Base-by-base conservation (phyloP, 2,113 vertebrate species). In the Chloebia gouldiae region DNA sequence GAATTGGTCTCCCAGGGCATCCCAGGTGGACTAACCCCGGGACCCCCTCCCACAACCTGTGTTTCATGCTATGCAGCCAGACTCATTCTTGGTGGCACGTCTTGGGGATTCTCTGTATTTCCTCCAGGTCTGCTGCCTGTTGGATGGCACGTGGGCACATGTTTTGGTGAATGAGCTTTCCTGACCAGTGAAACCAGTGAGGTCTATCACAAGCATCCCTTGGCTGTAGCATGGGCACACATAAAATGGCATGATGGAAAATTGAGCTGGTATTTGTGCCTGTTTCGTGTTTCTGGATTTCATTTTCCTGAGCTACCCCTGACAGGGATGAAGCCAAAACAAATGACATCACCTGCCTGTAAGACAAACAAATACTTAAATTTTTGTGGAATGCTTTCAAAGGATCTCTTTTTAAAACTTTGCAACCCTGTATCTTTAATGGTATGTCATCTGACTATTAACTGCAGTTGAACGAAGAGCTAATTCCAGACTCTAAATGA, bases 131-230 rank as follows among this genome's bases (percentile, higher is more conserved):
- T 64, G 44, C 25, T 73, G 51, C n/a, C 28, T 42, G 23, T 61
- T 1, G 2, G 44, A 11, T 31, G 28, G 12, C 22, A 44, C 0
- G 0, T 28, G 25, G n/a, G 50, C 30, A 33, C 0, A 1, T 7
- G 12, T 25, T 61, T 56, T 40, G 17, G 51, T 71, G 9, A 15
- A 22, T 39, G 28, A 68, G 13, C 20, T 35, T 51, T 39, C 35
- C 37, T 82, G 57, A 16, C 33, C 69, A 44, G 30, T 40, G 17
- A 22, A n/a, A 35, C 17, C 69, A 66, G 30, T 10, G 42, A 47
- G 20, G 11, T 54, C 24, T 22, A 13, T 27, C 61, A 14, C 37
- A 33, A 47, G 22, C 11, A 11, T n/a, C 54, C 27, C 42, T 73
- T 31, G 65, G 10, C 77, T 37, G 13, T 19, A 28, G 40, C 21